Conservation (phyloP, 2,113 vertebrate species). For the Upupa epops region DNA sequence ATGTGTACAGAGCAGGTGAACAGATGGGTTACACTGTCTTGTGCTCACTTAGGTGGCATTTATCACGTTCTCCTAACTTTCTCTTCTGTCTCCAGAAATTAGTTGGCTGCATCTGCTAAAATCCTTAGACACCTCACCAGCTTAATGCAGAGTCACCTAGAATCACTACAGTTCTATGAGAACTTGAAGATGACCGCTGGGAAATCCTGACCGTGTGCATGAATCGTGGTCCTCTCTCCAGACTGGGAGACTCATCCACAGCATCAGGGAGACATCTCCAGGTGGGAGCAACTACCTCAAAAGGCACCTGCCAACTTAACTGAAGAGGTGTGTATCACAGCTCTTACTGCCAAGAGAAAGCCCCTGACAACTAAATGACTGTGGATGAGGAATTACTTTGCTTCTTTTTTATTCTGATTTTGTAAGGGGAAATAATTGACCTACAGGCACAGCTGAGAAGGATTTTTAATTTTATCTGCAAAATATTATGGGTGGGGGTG, state of each 20-base stretch:
- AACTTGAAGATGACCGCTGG: not conserved
- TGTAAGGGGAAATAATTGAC: not conserved
- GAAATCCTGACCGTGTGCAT: not conserved
- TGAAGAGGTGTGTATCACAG: not conserved
- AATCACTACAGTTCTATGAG: not conserved
- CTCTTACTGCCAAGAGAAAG: not conserved
- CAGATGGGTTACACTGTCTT: slow-evolving; percentile 44
- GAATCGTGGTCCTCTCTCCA: not conserved
- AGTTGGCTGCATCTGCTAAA: not conserved
- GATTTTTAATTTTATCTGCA: not conserved
- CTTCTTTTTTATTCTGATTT: not conserved
- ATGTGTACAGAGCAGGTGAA: slow-evolving; percentile 37
- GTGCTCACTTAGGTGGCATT: not conserved
- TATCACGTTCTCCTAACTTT: slow-evolving; percentile 26
- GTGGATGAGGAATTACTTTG: not conserved
- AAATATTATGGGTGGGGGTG: not conserved
- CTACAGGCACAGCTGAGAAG: not conserved
- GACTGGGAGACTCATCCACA: rapidly evolving
- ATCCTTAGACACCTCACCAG: not conserved
- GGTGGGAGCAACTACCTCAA: not conserved
- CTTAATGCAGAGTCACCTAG: not conserved
- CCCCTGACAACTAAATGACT: not conserved
- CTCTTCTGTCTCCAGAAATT: not conserved
- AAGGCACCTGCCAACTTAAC: not conserved
- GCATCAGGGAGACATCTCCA: not conserved